phyloP scores from a whole-genome alignment of 2,113 vertebrate species.

The Athene noctua region DNA sequence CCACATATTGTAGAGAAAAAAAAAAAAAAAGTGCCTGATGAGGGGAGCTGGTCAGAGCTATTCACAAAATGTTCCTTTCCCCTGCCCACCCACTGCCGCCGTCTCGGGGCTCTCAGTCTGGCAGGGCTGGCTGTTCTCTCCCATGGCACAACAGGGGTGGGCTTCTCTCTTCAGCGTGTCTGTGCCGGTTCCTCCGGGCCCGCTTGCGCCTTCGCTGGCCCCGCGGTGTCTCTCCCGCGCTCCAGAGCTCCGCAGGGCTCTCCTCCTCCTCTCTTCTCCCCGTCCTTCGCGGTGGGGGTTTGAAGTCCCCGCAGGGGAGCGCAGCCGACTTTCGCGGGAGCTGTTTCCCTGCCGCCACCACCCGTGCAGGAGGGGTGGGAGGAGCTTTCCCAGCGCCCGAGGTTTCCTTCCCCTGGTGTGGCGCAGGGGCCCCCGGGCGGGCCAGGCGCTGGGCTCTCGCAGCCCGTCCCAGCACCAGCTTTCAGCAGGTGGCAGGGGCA shows the following conservation, averaged over 20 bases:
- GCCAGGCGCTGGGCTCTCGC: too few species aligned
- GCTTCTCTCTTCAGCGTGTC: not conserved
- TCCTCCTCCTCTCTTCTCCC: not conserved
- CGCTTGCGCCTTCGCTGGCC: not conserved
- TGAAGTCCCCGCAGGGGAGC: not conserved
- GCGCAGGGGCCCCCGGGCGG: not conserved
- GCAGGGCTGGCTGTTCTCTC: not conserved
- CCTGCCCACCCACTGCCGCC: not conserved
- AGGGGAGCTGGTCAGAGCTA: not conserved
- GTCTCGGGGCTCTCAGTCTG: not conserved
- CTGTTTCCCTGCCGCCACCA: fast-evolving
- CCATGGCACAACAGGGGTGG: not conserved
- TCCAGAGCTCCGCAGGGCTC: not conserved
- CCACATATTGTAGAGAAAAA: not conserved
- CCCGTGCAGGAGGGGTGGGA: not conserved
- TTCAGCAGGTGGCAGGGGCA: not conserved
- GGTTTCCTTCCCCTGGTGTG: not conserved
- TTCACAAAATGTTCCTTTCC: not conserved
- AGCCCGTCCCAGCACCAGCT: not conserved
- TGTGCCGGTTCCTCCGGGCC: not conserved
- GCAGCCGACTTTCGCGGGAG: fast-evolving
- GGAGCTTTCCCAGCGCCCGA: not conserved
- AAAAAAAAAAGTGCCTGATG: not conserved
- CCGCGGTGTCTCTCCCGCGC: fast-evolving
- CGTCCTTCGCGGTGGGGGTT: fast-evolving